A percentile compares a stretch with the other conserved stretches of the same genome.
phyloP scores from a whole-genome alignment of 2,888 invertebrate species.

The Rhopalosiphum nymphaeae region DNA sequence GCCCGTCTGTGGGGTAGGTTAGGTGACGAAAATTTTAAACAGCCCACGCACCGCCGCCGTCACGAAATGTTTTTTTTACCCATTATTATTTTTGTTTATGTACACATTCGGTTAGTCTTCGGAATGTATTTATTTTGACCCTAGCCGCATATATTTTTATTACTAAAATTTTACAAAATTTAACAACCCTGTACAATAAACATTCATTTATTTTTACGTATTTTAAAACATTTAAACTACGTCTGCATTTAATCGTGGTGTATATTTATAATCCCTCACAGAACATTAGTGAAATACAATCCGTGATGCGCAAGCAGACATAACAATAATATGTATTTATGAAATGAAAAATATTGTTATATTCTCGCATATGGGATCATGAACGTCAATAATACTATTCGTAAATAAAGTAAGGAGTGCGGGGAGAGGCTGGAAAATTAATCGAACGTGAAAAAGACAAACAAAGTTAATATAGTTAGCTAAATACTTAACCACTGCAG shows the following conservation, averaged over 20 bases:
- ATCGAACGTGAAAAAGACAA: not conserved
- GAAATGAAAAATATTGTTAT: not conserved
- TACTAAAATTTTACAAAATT: not conserved
- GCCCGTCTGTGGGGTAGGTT: slow-evolving; percentile 48
- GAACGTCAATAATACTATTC: not conserved
- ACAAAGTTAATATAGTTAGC: not conserved
- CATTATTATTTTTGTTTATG: not conserved
- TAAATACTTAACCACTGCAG: not conserved
- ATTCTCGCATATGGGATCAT: not conserved
- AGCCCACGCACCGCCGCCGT: not conserved
- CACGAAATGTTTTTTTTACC: not conserved
- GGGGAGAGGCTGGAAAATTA: not conserved
- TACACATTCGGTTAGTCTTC: not conserved
- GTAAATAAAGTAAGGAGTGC: not conserved
- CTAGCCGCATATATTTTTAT: not conserved
- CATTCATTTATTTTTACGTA: not conserved
- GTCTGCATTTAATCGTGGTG: not conserved
- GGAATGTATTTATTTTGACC: not conserved
- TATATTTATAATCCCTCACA: not conserved
- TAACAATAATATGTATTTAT: not conserved
- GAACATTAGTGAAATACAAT: not conserved
- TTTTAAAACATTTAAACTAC: not conserved
- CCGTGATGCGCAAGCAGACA: not conserved
- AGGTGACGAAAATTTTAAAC: slow-evolving; percentile 52
- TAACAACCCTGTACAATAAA: not conserved